Evolutionary conservation across 2,113 vertebrate species (phyloP), one percentile per base, ranked within the genome.

Genomic region (Psophia crepitans): DNA sequence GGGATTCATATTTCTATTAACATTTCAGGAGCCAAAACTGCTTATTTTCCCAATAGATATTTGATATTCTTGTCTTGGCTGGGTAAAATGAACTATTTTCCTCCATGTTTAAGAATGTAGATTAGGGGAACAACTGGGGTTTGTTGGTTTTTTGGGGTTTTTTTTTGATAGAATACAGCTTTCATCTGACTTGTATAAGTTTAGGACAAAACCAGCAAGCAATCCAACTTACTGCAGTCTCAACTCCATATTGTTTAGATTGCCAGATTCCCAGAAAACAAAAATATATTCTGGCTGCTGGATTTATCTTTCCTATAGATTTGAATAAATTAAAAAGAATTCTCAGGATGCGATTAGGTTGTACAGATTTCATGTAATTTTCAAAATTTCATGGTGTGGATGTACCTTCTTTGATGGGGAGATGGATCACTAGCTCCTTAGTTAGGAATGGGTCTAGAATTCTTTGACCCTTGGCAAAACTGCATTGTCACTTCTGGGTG

Each of bases 381-480:
- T 75, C 48, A 79, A 65, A 79, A 76, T 56, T 65, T 69, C 44
- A 18, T 26, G 21, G 41, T 44, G 63, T 66, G 54, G 39, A 87
- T 65, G 30, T 73, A 57, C 35, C 27, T 74, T 33, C 27, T 84
- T 71, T 76, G 65, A 78, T 65, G 57, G 69, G 58, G 44, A 93
- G 81, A 76, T 68, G 65, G 46, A 75, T 87, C 48, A 48, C 30
- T 26, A 61, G 16, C 30, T 91, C 57, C 21, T 94, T 91, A 89
- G 30, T 61, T 35, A 49, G 41, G 69, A 95, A 41, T 14, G 54
- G 35, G 53, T 89, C 43, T 70, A 66, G 73, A 92, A 81, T 68
- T 64, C 14, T 76, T 73, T 73, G 77, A 93, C 65, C 89, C 74
- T 73, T 57, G 58, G 74, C 49, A 93, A 97, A 94, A 96, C 82